A percentile compares a stretch with the other conserved stretches of the same genome.
These are phyloP conservation scores for Ochropleura leucogaster DNA, from an alignment of 2,888 invertebrate genomes.

Conservation along the genomic window DNA sequence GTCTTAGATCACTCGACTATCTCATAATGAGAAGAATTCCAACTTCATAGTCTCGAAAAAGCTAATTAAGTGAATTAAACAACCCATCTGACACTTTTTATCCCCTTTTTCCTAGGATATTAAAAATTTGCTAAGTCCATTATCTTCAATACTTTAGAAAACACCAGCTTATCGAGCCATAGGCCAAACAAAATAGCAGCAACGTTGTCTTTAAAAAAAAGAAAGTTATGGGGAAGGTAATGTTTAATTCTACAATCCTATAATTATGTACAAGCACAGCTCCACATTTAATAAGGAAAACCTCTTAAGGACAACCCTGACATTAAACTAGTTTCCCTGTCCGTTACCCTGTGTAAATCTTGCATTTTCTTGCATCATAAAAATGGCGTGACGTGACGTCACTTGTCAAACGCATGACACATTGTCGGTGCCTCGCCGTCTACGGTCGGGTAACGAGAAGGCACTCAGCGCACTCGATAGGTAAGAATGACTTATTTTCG, in stretches of 20 bases:
- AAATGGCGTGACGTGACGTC: conserved; percentile 52
- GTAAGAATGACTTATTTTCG: conserved; percentile 8
- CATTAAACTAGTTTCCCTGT: background rate
- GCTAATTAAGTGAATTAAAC: background rate
- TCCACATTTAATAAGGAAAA: background rate
- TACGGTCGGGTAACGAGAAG: conserved; percentile 12
- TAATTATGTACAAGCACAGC: background rate
- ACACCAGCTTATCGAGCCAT: too few species aligned
- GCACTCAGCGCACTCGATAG: background rate
- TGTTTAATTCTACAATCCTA: background rate
- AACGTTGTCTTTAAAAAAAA: too few species aligned
- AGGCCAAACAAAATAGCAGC: background rate
- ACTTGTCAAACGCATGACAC: conserved; percentile 35
- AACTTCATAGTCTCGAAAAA: too few species aligned
- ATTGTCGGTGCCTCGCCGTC: conserved; percentile 49
- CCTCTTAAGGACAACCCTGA: conserved; percentile 3
- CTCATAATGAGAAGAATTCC: background rate
- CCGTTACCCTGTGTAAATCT: background rate
- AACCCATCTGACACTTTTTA: background rate
- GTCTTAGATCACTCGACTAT: background rate
- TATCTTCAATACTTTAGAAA: background rate
- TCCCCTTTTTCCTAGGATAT: background rate
- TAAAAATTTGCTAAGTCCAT: background rate
- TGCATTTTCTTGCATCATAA: conserved; percentile 42
- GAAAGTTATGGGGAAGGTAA: background rate